A percentile compares a stretch with the other conserved stretches of the same genome.
These are phyloP conservation scores for Aplodontia rufa DNA, from an alignment of 2,113 vertebrate species.

Conservation along the genomic window DNA sequence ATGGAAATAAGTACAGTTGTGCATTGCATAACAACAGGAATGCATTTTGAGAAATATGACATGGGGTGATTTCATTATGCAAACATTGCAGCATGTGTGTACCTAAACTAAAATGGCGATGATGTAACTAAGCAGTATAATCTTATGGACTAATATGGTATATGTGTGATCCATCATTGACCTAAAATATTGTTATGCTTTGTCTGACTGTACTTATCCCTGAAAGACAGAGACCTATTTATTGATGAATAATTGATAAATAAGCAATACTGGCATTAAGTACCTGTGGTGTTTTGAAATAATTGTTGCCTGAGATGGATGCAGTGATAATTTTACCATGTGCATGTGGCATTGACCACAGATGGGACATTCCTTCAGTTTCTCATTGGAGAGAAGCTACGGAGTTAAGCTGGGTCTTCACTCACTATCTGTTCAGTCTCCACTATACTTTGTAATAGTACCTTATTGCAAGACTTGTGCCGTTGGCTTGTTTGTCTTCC, in stretches of 20 bases:
- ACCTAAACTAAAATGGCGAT: background rate
- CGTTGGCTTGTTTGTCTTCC: background rate
- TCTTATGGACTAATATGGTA: background rate
- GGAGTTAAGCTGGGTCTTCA: background rate
- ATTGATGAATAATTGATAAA: background rate
- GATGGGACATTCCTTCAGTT: background rate
- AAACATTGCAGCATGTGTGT: background rate
- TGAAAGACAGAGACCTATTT: background rate
- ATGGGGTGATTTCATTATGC: background rate
- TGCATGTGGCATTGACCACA: background rate
- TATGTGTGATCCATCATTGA: background rate
- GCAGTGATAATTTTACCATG: background rate
- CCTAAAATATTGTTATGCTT: background rate
- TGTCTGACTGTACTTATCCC: background rate
- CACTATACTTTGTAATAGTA: background rate
- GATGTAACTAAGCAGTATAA: background rate
- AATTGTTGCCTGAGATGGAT: background rate
- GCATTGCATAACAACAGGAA: background rate
- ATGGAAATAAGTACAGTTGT: background rate
- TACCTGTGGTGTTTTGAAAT: background rate
- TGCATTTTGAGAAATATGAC: background rate
- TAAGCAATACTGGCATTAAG: background rate
- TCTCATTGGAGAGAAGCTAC: background rate
- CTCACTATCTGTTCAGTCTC: background rate
- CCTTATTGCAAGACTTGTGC: rapidly evolving